Percentiles rank a stretch among this genome's conserved stretches.
phyloP scores from a whole-genome alignment of 1,140 invertebrate genomes.

The Pogonognathellus flavescens region DNA sequence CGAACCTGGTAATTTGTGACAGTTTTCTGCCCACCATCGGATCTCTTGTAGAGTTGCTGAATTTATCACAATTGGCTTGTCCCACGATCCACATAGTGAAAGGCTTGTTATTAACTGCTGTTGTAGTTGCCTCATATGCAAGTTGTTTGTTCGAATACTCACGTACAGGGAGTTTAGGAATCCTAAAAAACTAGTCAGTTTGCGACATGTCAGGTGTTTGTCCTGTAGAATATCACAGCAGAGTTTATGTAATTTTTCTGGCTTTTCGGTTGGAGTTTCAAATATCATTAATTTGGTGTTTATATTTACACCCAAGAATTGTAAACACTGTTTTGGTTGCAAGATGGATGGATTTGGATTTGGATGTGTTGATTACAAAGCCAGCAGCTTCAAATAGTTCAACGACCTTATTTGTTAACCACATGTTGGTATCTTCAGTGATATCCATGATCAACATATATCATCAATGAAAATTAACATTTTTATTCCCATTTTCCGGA shows the following conservation, averaged over 20 bases:
- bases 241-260: not conserved
- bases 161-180: not conserved
- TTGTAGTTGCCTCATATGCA: constrained; percentile 22
- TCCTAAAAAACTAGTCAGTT: constrained; percentile 34
- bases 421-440: not conserved
- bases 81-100: not conserved
- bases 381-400: not conserved
- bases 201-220: not conserved
- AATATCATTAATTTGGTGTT: constrained; percentile 39
- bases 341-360: not conserved
- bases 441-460: not conserved
- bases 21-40: constrained; percentile 12
- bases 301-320: constrained; percentile 46
- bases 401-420: not conserved
- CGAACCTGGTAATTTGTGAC: not conserved
- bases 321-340: constrained; percentile 10
- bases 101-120: not conserved
- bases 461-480: constrained; percentile 14
- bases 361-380: not conserved
- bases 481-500: not conserved
- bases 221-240: not conserved
- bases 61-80: not conserved
- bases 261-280: not conserved
- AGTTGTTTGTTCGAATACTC: not conserved
- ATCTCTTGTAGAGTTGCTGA: not conserved